Conservation (phyloP, 1,140 invertebrate genomes). For the Bombus picipes region DNA sequence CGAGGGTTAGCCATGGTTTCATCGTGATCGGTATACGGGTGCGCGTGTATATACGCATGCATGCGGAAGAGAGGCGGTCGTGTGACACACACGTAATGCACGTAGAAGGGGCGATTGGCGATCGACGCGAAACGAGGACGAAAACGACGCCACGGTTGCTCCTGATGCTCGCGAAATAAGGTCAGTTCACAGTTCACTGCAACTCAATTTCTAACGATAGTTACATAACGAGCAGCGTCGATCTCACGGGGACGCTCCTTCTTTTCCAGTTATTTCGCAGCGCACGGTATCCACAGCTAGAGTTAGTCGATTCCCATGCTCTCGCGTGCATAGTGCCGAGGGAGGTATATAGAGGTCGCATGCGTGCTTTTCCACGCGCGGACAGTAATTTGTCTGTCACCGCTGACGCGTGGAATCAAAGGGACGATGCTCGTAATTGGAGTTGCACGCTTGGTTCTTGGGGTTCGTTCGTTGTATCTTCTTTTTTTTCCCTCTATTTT, state of each 20-base stretch:
- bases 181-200: constrained; percentile 73
- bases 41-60: background rate
- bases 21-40: background rate
- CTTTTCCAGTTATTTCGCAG: constrained; percentile 61
- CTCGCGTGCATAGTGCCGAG: background rate
- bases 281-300: constrained; percentile 9
- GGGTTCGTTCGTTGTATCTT: too few relatives aligned
- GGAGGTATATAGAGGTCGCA: background rate
- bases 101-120: background rate
- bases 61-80: background rate
- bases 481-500: background rate
- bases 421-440: constrained; percentile 26
- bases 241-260: constrained; percentile 54
- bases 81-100: background rate
- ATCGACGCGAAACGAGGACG: constrained; percentile 46
- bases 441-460: background rate
- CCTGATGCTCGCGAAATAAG: constrained; percentile 64
- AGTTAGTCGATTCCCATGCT: constrained; percentile 31
- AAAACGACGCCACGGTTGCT: constrained; percentile 50
- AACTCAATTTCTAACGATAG: constrained; percentile 74
- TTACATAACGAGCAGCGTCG: constrained; percentile 65
- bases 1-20: background rate
- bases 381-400: constrained; percentile 42
- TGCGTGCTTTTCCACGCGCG: constrained; percentile 29
- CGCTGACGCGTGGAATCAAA: constrained; percentile 35